Evolutionary conservation across 2,888 invertebrate species (phyloP), one percentile per base, ranked within the genome.

Genomic region (Netelia melanura): DNA sequence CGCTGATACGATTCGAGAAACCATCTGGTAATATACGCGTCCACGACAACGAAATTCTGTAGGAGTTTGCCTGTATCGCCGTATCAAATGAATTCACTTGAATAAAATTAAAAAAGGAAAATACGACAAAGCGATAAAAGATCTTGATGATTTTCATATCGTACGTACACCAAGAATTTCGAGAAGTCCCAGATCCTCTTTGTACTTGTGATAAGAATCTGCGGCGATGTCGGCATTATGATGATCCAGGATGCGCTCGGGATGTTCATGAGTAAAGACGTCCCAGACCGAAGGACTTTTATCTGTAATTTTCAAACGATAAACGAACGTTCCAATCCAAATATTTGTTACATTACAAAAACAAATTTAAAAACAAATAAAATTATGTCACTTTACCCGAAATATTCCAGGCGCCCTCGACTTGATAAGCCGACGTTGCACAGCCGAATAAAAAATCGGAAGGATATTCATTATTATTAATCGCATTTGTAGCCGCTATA

Each of bases 281-380:
- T 97, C 97, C 97, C 97, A 97, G 25, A 96, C 95, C 89, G 95
- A 96, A 88, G 95, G 95, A 0, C 95, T 95, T 94, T 96, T 96
- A 11, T 95, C 96, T 96, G 43, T 10, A 54, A 17, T 23, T 56
- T 83, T 54, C 14, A 72, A 56, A 61, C 70, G 23, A n/a, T 17
- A 58, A 67, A 54, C 3, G 14, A 23, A 58, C 62, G 54, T 61
- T 44, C 38, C 6, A 6, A 38, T 6, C 38, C 8, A 38, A 38
- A 38, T 38, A 6, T 38, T 38, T 38, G 6, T 38, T 38, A 38
- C 38, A 6, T 38, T 3, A 6, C 6, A 38, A 38, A 8, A 38
- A 38, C 38, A 8, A 38, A 6, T 38, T 5, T 38, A 0, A 8
- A 38, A 38, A 38, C 21, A 21, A 38, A 38, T 30, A 3, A 6